A percentile compares a stretch with the other conserved stretches of the same genome.
These are phyloP conservation scores for Meleagris gallopavo DNA, from an alignment of 2,113 vertebrate genomes.

Conservation along the genomic window DNA sequence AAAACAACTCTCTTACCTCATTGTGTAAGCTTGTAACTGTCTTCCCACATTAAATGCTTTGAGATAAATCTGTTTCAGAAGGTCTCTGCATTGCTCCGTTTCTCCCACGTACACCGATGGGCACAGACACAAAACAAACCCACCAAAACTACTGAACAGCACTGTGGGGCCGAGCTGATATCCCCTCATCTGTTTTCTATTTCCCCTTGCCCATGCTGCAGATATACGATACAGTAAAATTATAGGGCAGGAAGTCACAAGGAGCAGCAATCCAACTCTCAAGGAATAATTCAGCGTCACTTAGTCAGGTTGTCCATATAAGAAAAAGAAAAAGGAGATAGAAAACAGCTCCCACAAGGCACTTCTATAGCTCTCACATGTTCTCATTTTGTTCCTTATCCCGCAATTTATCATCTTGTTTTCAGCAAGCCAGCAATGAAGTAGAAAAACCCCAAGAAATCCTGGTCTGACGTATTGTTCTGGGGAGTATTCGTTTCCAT, in stretches of 20 bases:
- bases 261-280: background rate
- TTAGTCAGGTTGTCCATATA: background rate
- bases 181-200: constrained; percentile 39
- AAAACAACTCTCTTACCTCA: constrained; percentile 46
- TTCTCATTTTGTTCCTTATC: constrained; percentile 38
- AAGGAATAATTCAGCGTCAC: constrained; percentile 26
- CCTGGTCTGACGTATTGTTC: constrained; percentile 17
- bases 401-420: constrained; percentile 21
- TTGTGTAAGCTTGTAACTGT: background rate
- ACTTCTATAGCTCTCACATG: background rate
- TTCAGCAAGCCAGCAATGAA: constrained; percentile 38
- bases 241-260: constrained; percentile 21
- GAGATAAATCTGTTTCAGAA: constrained; percentile 3
- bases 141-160: background rate
- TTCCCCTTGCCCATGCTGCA: background rate
- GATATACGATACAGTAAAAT: background rate
- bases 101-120: background rate
- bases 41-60: background rate
- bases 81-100: background rate
- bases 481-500: constrained; percentile 30
- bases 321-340: background rate
- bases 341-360: constrained; percentile 11
- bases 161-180: background rate
- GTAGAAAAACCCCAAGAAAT: constrained; percentile 1
- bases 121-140: background rate